A percentile compares a stretch with the other conserved stretches of the same genome.
phyloP scores from a whole-genome alignment of 1,140 invertebrate species.

The Calephelis nemesis region DNA sequence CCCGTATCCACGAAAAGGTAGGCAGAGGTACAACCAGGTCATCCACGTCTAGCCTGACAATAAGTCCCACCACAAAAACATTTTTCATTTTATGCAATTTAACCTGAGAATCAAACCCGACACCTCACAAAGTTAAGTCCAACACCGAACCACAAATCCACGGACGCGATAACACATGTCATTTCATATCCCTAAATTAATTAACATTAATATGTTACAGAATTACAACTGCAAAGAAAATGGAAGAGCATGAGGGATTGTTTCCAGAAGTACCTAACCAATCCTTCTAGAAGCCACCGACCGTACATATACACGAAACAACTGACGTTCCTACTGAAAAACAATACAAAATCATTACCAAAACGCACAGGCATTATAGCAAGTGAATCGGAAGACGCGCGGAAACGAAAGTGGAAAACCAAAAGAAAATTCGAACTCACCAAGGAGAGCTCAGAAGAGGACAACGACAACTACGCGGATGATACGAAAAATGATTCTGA shows the following conservation, averaged over 20 bases:
- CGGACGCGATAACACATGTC: no score
- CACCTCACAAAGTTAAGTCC: no score
- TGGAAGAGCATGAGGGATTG: slow-evolving; percentile 71
- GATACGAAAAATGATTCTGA: not conserved
- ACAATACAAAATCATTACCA: slow-evolving; percentile 27
- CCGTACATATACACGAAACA: slow-evolving; percentile 62
- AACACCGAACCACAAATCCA: no score
- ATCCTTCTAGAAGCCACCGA: slow-evolving; percentile 52
- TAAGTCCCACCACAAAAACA: no score
- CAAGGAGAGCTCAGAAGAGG: slow-evolving; percentile 54
- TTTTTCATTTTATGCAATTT: no score
- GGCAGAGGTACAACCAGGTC: no score
- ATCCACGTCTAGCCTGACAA: no score
- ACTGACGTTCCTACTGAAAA: slow-evolving; percentile 59
- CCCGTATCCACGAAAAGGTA: no score
- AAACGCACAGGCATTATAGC: slow-evolving; percentile 27
- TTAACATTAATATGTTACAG: slow-evolving; percentile 46
- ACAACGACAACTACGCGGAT: slow-evolving; percentile 41
- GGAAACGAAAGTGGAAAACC: slow-evolving; percentile 44
- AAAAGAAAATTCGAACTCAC: slow-evolving; percentile 48
- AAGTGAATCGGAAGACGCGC: slow-evolving; percentile 50
- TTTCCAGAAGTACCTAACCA: slow-evolving; percentile 60
- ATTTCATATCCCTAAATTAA: no score
- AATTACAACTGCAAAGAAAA: slow-evolving; percentile 69
- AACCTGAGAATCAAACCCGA: no score